Evolutionary conservation across 1,140 invertebrate species (phyloP).

Genomic region (Drosophila equinoxialis): DNA sequence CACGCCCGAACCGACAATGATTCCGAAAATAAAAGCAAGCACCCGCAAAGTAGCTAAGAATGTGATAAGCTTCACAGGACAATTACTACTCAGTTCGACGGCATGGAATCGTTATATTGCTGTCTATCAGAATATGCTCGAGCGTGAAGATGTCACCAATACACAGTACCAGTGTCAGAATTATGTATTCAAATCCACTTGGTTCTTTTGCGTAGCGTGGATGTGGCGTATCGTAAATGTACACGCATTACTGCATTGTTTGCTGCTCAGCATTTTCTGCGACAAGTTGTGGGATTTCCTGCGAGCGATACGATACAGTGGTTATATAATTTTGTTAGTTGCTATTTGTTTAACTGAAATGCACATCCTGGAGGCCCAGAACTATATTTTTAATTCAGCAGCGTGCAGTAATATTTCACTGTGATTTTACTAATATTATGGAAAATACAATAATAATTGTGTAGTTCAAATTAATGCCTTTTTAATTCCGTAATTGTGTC

Average conservation of each 20-base stretch:
- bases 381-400: slow-evolving; percentile 84
- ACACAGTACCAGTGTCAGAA: slow-evolving; percentile 84
- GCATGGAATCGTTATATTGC: slow-evolving; percentile 92
- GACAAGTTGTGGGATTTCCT: slow-evolving; percentile 91
- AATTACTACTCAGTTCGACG: slow-evolving; percentile 88
- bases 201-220: slow-evolving; percentile 89
- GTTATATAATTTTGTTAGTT: slow-evolving; percentile 85
- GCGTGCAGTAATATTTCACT: slow-evolving; percentile 79
- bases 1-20: slow-evolving; percentile 84
- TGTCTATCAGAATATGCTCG: slow-evolving; percentile 89
- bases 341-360: slow-evolving; percentile 86
- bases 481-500: slow-evolving; percentile 59
- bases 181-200: slow-evolving; percentile 85
- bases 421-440: slow-evolving; percentile 79
- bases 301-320: slow-evolving; percentile 86
- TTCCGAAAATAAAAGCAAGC: slow-evolving; percentile 87
- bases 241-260: slow-evolving; percentile 89
- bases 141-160: slow-evolving; percentile 85
- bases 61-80: slow-evolving; percentile 87
- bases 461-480: slow-evolving; percentile 70
- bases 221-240: slow-evolving; percentile 92
- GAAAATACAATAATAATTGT: slow-evolving; percentile 76
- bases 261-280: slow-evolving; percentile 90
- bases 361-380: slow-evolving; percentile 84
- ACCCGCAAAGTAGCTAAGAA: slow-evolving; percentile 86